Evolutionary conservation across 2,797 vertebrate genomes (phyloP).

Genomic region (Eutrigla gurnardus): DNA sequence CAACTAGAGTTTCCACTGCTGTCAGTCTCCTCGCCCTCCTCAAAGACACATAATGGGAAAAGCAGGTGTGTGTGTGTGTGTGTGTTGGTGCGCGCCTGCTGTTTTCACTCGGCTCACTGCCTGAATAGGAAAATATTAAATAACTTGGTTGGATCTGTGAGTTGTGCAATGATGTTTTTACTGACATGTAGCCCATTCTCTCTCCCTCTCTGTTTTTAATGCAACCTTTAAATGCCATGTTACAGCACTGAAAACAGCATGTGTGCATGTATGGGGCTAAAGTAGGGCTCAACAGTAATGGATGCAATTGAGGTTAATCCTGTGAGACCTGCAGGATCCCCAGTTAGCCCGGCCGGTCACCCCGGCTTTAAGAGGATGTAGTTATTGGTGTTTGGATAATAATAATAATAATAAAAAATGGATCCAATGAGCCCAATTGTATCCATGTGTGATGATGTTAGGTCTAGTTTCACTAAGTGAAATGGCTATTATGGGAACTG

Average conservation of each 20-base stretch:
- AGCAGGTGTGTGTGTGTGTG: slow-evolving; percentile 59
- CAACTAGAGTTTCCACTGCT: slow-evolving; percentile 69
- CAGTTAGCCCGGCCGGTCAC: too few species aligned
- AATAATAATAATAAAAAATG: too few species aligned
- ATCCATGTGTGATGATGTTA: too few species aligned
- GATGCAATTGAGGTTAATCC: not conserved
- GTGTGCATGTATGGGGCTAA: not conserved
- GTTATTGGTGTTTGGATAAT: too few species aligned
- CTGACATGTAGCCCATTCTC: slow-evolving; percentile 46
- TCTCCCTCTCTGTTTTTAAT: slow-evolving; percentile 2
- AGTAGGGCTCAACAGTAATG: not conserved
- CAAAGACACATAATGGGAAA: slow-evolving; percentile 64
- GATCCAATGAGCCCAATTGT: too few species aligned
- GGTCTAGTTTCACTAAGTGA: too few species aligned
- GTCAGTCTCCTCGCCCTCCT: slow-evolving; percentile 51
- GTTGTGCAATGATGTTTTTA: slow-evolving; percentile 65
- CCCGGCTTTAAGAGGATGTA: too few species aligned
- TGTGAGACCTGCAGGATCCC: too few species aligned
- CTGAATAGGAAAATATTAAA: slow-evolving; percentile 71
- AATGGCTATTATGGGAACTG: too few species aligned
- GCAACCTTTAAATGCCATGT: slow-evolving; percentile 23
- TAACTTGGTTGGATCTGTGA: slow-evolving; percentile 53
- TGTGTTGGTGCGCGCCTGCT: slow-evolving; percentile 45
- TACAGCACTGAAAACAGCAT: not conserved
- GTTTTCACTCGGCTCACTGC: slow-evolving; percentile 52